These are phyloP conservation scores for Dromococcyx pavoninus DNA, from an alignment of 2,797 vertebrate genomes.

Conservation along the genomic window DNA sequence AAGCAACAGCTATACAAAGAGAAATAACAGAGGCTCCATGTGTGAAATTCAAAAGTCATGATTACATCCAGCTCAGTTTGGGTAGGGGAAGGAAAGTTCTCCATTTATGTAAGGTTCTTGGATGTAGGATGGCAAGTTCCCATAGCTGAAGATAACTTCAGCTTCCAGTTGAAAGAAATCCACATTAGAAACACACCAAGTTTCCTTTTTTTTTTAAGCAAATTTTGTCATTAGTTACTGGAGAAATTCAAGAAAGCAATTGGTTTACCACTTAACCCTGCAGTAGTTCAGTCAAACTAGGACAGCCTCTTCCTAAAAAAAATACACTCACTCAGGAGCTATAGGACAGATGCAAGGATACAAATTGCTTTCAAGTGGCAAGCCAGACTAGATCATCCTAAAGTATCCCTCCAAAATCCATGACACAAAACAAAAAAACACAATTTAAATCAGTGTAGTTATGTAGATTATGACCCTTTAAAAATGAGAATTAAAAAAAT, in stretches of 20 bases:
- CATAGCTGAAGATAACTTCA: not conserved
- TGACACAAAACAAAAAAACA: not conserved
- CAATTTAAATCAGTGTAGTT: not conserved
- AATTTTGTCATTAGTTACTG: not conserved
- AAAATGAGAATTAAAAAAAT: not conserved
- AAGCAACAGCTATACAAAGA: not conserved
- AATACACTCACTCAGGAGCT: not conserved
- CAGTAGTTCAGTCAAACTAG: not conserved
- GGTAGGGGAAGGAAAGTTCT: not conserved
- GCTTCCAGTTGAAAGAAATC: not conserved
- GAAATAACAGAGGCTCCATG: not conserved
- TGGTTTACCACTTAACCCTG: not conserved
- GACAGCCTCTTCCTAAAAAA: not conserved
- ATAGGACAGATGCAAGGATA: not conserved
- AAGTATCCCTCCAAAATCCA: not conserved
- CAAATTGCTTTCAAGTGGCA: not conserved
- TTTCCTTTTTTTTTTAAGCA: not conserved
- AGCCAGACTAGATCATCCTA: not conserved
- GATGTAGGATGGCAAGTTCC: not conserved
- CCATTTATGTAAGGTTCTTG: not conserved
- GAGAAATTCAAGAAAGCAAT: not conserved
- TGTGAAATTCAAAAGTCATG: not conserved
- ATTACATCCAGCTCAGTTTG: not conserved
- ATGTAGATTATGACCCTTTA: not conserved
- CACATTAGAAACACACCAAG: not conserved